phyloP scores from a whole-genome alignment of 2,888 invertebrate species.

The Beris morrisii region DNA sequence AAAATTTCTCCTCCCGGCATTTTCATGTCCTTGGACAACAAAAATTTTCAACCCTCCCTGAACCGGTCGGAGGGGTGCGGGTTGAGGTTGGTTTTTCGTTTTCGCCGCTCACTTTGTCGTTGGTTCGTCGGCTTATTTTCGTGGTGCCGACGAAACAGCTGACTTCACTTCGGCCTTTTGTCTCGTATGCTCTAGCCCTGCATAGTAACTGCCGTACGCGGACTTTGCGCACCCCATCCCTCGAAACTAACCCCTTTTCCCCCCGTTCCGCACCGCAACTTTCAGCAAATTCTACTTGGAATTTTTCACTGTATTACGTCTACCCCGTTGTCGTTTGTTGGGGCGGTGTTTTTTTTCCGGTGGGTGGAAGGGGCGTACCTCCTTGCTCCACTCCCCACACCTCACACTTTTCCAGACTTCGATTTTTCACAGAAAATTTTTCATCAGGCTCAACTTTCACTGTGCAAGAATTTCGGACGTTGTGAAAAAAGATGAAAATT shows the following conservation, averaged over 20 bases:
- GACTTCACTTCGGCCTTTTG: conserved; percentile 6
- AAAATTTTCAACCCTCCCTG: conserved; percentile 10
- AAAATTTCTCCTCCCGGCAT: too few species aligned
- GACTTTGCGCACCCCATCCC: conserved; percentile 16
- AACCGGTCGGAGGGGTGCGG: too few species aligned
- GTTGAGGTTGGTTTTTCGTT: neutral
- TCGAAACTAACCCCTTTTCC: neutral
- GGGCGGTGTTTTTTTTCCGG: conserved; percentile 6
- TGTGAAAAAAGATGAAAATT: too few species aligned
- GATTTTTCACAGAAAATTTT: conserved; percentile 31
- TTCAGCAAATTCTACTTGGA: too few species aligned
- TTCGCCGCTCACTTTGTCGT: neutral
- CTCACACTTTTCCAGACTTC: conserved; percentile 17
- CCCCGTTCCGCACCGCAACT: too few species aligned
- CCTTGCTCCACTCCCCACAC: neutral
- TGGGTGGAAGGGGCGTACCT: too few species aligned
- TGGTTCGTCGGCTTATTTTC: neutral
- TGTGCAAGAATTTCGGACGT: neutral
- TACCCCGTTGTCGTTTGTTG: too few species aligned
- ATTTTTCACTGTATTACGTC: too few species aligned
- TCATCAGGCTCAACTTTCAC: conserved; percentile 24
- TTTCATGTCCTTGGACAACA: conserved; percentile 29
- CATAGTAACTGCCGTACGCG: conserved; percentile 10
- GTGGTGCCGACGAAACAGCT: conserved; percentile 21
- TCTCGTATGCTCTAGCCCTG: conserved; percentile 15